Evolutionary conservation across 1,140 invertebrate genomes (phyloP).

Genomic region (Centruroides vittatus): DNA sequence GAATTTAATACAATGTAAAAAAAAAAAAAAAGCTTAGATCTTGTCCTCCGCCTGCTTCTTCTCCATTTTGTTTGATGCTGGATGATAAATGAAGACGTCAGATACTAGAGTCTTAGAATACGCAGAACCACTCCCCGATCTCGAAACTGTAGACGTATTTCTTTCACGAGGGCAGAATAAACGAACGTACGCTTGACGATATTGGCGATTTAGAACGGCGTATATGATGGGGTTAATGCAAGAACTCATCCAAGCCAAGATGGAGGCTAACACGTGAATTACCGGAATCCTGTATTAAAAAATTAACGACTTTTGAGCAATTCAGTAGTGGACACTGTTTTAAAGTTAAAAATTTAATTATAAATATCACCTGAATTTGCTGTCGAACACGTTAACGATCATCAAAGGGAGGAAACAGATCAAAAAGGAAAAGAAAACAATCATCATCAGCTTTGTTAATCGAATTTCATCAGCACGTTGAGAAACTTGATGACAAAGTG

Average conservation of each 20-base stretch:
- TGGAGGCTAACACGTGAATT: conserved; percentile 40
- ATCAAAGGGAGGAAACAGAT: conserved; percentile 70
- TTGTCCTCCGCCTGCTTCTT: no score
- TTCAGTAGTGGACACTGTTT: neutral
- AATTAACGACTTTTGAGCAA: neutral
- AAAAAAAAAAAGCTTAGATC: no score
- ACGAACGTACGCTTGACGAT: conserved; percentile 55
- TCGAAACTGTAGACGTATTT: neutral
- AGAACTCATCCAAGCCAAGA: conserved; percentile 40
- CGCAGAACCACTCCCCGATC: conserved; percentile 4
- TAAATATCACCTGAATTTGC: neutral
- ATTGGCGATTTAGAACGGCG: conserved; percentile 75
- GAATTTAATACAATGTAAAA: no score
- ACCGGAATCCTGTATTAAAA: conserved; percentile 44
- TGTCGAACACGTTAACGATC: conserved; percentile 53
- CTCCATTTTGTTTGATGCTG: neutral
- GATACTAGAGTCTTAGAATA: conserved; percentile 12
- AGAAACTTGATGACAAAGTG: conserved; percentile 4
- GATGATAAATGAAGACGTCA: conserved; percentile 9
- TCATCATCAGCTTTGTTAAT: conserved; percentile 66
- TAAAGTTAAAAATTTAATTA: neutral
- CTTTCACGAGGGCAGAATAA: conserved; percentile 9
- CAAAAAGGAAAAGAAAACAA: conserved; percentile 69
- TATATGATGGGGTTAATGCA: conserved; percentile 46
- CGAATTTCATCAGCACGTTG: conserved; percentile 28